A percentile compares a stretch with the other conserved stretches of the same genome.
These are phyloP conservation scores for Parazoanthus atlanticus DNA, from an alignment of 92 coral and sea anemone species.

Conservation along the genomic window DNA sequence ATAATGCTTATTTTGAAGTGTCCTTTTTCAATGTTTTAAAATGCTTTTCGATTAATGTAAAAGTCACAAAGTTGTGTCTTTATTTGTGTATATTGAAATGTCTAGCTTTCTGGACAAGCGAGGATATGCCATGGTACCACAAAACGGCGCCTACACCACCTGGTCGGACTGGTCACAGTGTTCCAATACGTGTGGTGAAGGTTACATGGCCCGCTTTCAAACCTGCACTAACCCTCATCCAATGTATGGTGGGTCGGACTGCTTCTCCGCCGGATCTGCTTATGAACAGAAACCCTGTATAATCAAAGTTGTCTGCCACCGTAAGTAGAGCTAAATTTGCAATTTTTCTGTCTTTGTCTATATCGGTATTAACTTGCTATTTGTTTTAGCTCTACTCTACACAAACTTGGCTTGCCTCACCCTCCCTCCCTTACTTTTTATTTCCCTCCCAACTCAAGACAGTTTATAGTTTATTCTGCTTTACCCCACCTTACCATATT, in stretches of 20 bases:
- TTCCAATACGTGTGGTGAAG: constrained; percentile 25
- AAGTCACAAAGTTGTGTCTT: background rate
- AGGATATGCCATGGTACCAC: constrained; percentile 18
- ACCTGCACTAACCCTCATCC: constrained; percentile 38
- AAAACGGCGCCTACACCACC: constrained; percentile 20
- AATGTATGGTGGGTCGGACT: constrained; percentile 35
- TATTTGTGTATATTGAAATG: background rate
- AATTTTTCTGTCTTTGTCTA: background rate
- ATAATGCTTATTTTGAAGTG: too few relatives aligned
- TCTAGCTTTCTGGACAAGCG: constrained; percentile 30
- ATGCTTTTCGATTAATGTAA: background rate
- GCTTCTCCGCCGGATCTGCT: constrained; percentile 9
- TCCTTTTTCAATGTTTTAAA: too few relatives aligned
- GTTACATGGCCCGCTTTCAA: constrained; percentile 14
- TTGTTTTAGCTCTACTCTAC: background rate
- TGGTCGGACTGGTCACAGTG: constrained; percentile 44
- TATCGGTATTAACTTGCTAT: background rate
- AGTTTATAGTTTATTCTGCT: background rate
- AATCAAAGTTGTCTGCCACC: background rate
- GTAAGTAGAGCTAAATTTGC: background rate
- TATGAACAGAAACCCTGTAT: constrained; percentile 35
- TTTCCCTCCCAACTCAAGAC: background rate
- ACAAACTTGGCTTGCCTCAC: background rate
- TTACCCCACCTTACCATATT: background rate
- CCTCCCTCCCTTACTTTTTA: background rate